These are phyloP conservation scores for Sminthurinus aureus DNA, from an alignment of 2,888 invertebrate species.

Conservation along the genomic window DNA sequence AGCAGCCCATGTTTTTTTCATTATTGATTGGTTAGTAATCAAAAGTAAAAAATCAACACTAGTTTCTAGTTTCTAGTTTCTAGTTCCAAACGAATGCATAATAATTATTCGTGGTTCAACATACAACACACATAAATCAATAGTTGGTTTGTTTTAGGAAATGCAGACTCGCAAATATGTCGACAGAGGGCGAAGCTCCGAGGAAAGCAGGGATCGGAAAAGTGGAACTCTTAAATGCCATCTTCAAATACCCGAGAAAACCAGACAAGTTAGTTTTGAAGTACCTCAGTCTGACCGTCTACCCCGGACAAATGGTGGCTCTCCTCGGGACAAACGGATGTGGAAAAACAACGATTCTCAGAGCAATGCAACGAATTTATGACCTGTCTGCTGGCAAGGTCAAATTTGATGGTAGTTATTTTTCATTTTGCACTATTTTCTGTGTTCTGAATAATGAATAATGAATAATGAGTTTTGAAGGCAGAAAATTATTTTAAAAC, in stretches of 20 bases:
- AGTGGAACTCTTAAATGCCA: background rate
- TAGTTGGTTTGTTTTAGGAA: background rate
- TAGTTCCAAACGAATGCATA: too few relatives aligned
- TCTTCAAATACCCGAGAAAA: slow-evolving; percentile 9
- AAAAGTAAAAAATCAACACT: background rate
- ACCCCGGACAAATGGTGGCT: slow-evolving; percentile 10
- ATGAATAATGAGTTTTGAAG: too few relatives aligned
- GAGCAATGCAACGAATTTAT: background rate
- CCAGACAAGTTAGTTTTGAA: background rate
- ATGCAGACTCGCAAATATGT: background rate
- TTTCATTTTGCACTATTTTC: background rate
- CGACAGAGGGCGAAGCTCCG: background rate
- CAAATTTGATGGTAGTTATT: background rate
- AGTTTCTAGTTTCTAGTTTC: too few relatives aligned
- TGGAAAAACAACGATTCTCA: slow-evolving; percentile 5
- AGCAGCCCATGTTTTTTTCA: slow-evolving; percentile 47
- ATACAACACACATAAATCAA: background rate
- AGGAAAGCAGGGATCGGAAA: background rate
- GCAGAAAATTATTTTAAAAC: too few relatives aligned
- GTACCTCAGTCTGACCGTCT: background rate
- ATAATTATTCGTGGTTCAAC: background rate
- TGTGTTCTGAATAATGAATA: too few relatives aligned
- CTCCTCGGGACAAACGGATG: background rate
- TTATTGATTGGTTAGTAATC: slow-evolving; percentile 44
- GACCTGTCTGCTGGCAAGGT: background rate